These are phyloP conservation scores for Coregonus clupeaformis DNA, from an alignment of 2,113 vertebrate genomes.

Conservation along the genomic window DNA sequence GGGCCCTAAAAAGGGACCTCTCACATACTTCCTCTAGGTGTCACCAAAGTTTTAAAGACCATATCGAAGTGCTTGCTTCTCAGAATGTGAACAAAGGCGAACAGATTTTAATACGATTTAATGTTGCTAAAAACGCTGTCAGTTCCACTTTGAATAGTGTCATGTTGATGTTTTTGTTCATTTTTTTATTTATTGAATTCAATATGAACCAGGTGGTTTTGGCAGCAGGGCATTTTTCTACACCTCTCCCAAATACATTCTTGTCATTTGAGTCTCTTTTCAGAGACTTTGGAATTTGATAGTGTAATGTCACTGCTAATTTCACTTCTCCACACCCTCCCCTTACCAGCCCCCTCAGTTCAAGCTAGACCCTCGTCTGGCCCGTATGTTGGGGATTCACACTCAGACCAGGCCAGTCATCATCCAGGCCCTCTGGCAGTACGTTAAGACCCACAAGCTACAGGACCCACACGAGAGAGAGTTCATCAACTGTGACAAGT, in stretches of 20 bases:
- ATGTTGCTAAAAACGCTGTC: too few relatives aligned
- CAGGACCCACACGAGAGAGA: slow-evolving; percentile 90
- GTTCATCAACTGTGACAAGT: slow-evolving; percentile 90
- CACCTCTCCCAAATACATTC: background rate
- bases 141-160: too few relatives aligned
- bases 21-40: background rate
- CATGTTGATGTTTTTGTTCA: too few relatives aligned
- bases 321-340: background rate
- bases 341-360: slow-evolving; percentile 79
- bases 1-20: background rate
- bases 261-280: background rate
- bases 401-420: slow-evolving; percentile 88
- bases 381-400: slow-evolving; percentile 86
- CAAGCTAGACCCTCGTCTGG: slow-evolving; percentile 86
- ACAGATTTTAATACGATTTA: too few relatives aligned
- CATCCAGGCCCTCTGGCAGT: slow-evolving; percentile 90
- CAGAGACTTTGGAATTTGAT: too few relatives aligned
- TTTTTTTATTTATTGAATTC: too few relatives aligned
- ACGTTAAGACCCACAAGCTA: slow-evolving; percentile 90
- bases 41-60: background rate
- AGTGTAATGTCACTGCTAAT: background rate
- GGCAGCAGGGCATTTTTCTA: background rate
- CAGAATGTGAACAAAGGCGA: too few relatives aligned
- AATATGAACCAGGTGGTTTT: too few relatives aligned
- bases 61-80: too few relatives aligned